A percentile compares a stretch with the other conserved stretches of the same genome.
phyloP scores from a whole-genome alignment of 2,113 vertebrate genomes.

The Corydoras maculifer region DNA sequence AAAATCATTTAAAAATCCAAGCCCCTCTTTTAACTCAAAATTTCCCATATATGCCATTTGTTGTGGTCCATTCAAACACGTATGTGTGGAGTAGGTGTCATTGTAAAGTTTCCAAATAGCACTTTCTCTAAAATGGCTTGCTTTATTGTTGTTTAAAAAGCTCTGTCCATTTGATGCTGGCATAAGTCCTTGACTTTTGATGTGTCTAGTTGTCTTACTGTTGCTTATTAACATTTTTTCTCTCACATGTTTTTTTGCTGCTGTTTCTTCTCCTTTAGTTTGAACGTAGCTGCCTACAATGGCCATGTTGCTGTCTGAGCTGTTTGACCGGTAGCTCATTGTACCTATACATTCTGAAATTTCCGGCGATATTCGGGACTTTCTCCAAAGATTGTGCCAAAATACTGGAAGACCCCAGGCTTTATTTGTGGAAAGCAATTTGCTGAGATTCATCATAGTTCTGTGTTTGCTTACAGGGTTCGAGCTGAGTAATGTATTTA shows the following conservation, averaged over 20 bases:
- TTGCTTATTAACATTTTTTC: too few relatives aligned
- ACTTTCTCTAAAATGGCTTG: conserved; percentile 47
- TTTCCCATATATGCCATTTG: conserved; percentile 65
- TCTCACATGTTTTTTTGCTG: too few relatives aligned
- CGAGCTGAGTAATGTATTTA: conserved; percentile 8
- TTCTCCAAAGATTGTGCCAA: conserved; percentile 73
- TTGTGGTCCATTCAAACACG: conserved; percentile 46
- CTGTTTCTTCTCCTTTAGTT: conserved; percentile 53
- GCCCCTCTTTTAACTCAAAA: conserved; percentile 67
- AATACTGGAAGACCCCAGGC: conserved; percentile 51
- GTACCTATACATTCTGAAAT: conserved; percentile 56
- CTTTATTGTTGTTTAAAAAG: conserved; percentile 48
- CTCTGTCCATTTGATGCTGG: conserved; percentile 9
- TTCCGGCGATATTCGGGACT: conserved; percentile 76
- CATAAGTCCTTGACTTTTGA: too few relatives aligned
- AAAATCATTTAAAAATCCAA: conserved; percentile 68
- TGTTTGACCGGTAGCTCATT: conserved; percentile 46
- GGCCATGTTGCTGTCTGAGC: conserved; percentile 55
- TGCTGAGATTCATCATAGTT: conserved; percentile 58
- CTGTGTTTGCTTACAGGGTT: conserved; percentile 56
- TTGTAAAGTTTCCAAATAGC: conserved; percentile 31
- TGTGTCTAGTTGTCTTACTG: too few relatives aligned
- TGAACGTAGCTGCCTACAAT: conserved; percentile 76
- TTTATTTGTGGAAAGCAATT: conserved; percentile 48
- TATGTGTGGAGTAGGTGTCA: conserved; percentile 24